Percentiles rank a stretch among this genome's conserved stretches.
Evolutionary conservation across 2,888 invertebrate genomes (phyloP).

Genomic region (Phytoseiulus persimilis): DNA sequence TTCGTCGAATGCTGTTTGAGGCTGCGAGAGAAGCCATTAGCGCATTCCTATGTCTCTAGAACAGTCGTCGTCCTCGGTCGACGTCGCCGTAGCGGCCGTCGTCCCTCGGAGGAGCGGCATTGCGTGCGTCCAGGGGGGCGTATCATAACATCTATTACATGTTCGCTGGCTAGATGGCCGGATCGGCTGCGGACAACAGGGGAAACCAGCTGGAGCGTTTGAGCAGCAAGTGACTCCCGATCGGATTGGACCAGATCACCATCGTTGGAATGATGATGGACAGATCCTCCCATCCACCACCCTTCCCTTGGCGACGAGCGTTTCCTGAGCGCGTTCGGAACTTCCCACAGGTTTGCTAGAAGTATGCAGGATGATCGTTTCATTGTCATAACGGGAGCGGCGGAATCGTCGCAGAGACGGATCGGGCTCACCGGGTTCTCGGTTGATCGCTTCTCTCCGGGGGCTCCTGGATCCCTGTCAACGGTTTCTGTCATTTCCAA

Average conservation of each 20-base stretch:
- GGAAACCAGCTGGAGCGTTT: background rate
- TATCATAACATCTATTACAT: slow-evolving; percentile 22
- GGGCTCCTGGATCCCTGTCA: no score
- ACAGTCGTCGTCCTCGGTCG: background rate
- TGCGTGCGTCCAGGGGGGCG: slow-evolving; percentile 37
- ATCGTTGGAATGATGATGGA: background rate
- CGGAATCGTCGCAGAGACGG: no score
- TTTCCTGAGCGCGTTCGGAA: no score
- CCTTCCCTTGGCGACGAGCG: no score
- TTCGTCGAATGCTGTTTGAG: background rate
- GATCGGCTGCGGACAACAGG: no score
- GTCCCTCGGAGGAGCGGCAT: slow-evolving; percentile 29
- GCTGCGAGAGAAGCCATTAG: background rate
- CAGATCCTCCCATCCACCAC: no score
- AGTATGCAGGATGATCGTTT: no score
- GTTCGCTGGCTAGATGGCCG: background rate
- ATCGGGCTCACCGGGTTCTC: no score
- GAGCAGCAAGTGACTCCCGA: background rate
- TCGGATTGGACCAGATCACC: background rate
- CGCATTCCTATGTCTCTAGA: background rate
- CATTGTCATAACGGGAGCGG: no score
- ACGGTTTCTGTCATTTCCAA: no score
- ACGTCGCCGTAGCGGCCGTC: background rate
- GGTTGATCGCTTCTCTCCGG: no score
- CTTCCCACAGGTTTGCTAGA: no score